These are phyloP conservation scores for Galaxias olidus DNA, from an alignment of 2,797 vertebrate genomes.

Conservation along the genomic window DNA sequence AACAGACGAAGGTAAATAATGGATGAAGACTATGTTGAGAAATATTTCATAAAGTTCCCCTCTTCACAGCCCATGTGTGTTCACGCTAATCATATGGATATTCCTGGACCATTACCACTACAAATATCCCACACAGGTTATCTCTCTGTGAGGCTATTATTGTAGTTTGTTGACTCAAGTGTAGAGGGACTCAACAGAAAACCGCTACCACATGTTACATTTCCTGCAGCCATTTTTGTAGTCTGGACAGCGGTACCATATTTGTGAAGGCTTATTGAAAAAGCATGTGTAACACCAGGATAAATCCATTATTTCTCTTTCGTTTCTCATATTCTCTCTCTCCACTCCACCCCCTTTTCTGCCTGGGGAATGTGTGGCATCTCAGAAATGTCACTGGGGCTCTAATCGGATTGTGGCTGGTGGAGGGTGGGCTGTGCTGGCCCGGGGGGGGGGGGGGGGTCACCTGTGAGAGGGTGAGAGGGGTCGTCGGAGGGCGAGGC, in stretches of 20 bases:
- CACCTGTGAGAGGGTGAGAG: constrained; percentile 23
- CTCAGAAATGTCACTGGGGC: constrained; percentile 53
- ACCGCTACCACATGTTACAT: too few species aligned
- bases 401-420: constrained; percentile 30
- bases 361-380: constrained; percentile 54
- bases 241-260: too few species aligned
- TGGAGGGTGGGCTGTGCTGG: not conserved
- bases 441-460: constrained; percentile 31
- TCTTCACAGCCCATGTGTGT: constrained; percentile 31
- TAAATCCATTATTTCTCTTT: constrained; percentile 6
- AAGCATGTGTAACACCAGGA: not conserved
- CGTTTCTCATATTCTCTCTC: not conserved
- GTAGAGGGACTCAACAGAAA: too few species aligned
- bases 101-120: not conserved
- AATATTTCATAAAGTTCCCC: constrained; percentile 49
- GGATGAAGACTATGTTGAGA: constrained; percentile 49
- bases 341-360: constrained; percentile 5
- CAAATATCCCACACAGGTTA: not conserved
- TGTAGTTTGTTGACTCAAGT: too few species aligned
- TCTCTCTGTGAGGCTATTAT: too few species aligned
- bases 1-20: constrained; percentile 56
- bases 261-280: not conserved
- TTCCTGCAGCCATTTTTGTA: too few species aligned
- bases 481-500: not conserved
- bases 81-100: constrained; percentile 28